Conservation (phyloP, 2,797 vertebrate species). For the Spheniscus humboldti region DNA sequence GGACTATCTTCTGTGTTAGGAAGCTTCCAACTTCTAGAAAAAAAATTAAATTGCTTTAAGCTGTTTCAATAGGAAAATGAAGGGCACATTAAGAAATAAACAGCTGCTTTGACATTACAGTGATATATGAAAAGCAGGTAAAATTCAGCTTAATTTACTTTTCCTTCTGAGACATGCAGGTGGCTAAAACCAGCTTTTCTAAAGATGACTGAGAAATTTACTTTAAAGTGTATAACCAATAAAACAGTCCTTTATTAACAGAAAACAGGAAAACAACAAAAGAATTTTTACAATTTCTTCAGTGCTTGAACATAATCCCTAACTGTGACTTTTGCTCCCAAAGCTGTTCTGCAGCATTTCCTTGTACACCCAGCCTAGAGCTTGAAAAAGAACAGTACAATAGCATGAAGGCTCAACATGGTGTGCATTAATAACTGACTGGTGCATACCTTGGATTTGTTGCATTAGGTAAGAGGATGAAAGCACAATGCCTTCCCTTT, state of each 20-base stretch:
- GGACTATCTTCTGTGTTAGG: neutral
- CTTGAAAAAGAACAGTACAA: conserved; percentile 26
- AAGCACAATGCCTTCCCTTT: conserved; percentile 11
- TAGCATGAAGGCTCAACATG: conserved; percentile 34
- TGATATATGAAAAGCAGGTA: conserved; percentile 13
- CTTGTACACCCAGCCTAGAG: conserved; percentile 13
- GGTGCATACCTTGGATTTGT: conserved; percentile 12
- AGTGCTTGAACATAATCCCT: conserved; percentile 22
- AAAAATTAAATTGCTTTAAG: neutral
- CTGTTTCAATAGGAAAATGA: neutral
- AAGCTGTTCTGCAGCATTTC: conserved; percentile 12
- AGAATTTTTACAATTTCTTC: conserved; percentile 21
- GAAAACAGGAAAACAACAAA: conserved; percentile 1
- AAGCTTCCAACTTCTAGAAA: neutral
- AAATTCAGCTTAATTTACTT: conserved; percentile 4
- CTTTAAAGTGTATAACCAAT: conserved; percentile 3
- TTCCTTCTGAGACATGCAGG: neutral
- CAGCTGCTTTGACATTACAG: conserved; percentile 18
- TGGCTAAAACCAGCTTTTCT: conserved; percentile 32
- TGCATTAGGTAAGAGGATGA: conserved; percentile 17
- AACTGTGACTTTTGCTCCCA: conserved; percentile 30
- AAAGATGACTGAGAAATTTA: conserved; percentile 39
- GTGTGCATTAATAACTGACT: conserved; percentile 9
- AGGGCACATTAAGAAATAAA: conserved; percentile 33
- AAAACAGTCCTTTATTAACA: conserved; percentile 27